Conservation (phyloP, 2,797 vertebrate genomes). For the Leucoraja ocellata region DNA sequence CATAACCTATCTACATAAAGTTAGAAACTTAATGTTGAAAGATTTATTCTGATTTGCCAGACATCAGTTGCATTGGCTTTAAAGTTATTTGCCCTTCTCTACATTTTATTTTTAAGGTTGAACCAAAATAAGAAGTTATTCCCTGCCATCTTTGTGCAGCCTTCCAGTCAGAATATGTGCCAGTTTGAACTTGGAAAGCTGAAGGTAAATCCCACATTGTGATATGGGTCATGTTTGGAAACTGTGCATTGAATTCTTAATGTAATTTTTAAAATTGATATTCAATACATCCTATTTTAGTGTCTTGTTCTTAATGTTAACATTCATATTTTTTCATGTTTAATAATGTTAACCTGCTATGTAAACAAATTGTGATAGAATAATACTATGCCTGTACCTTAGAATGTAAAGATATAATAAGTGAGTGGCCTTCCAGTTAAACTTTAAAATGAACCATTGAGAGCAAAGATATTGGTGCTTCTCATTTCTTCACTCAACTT, state of each 20-base stretch:
- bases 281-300: not conserved
- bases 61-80: not conserved
- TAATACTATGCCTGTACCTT: too few species aligned
- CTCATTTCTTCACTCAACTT: too few species aligned
- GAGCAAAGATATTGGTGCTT: too few species aligned
- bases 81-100: not conserved
- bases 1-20: not conserved
- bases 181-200: conserved; percentile 87
- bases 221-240: not conserved
- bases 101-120: conserved; percentile 63
- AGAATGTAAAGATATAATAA: too few species aligned
- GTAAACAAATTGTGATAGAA: too few species aligned
- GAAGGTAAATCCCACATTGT: conserved; percentile 62
- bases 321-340: not conserved
- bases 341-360: too few species aligned
- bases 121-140: conserved; percentile 94
- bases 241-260: not conserved
- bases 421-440: too few species aligned
- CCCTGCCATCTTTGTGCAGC: conserved; percentile 76
- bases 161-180: conserved; percentile 75
- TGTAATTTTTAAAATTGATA: not conserved
- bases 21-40: not conserved
- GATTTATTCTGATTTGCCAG: not conserved
- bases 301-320: not conserved
- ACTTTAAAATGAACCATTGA: too few species aligned